These are phyloP conservation scores for Medauroidea extradentata DNA, from an alignment of 1,140 invertebrate species.

Conservation along the genomic window DNA sequence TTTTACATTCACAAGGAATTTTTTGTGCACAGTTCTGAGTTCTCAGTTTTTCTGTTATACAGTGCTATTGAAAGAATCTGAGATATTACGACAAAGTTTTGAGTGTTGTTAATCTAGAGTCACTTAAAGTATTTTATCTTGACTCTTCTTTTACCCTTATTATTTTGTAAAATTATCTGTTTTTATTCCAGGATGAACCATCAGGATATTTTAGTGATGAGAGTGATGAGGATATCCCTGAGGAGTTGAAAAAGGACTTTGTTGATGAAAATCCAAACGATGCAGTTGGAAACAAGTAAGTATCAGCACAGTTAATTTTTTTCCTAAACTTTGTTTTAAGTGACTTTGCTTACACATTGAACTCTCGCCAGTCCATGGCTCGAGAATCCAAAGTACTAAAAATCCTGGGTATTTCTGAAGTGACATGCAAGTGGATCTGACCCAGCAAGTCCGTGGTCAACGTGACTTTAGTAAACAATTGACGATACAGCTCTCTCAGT, in stretches of 20 bases:
- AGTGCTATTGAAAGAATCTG: neutral
- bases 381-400: too few relatives aligned
- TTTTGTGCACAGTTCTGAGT: too few relatives aligned
- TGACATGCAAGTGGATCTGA: too few relatives aligned
- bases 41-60: too few relatives aligned
- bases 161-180: neutral
- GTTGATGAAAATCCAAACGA: slow-evolving; percentile 57
- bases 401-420: too few relatives aligned
- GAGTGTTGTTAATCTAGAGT: neutral
- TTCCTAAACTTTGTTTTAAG: too few relatives aligned
- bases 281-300: neutral
- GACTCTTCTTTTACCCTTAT: neutral
- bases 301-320: neutral
- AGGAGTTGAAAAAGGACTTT: slow-evolving; percentile 64
- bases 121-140: neutral
- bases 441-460: too few relatives aligned
- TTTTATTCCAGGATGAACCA: slow-evolving; percentile 46
- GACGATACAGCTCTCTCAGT: too few relatives aligned
- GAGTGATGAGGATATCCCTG: slow-evolving; percentile 67
- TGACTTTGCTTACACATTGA: too few relatives aligned
- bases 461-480: too few relatives aligned
- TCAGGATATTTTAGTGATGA: slow-evolving; percentile 65
- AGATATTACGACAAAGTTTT: neutral
- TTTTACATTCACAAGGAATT: too few relatives aligned
- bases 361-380: too few relatives aligned